phyloP scores from a whole-genome alignment of 1,140 invertebrate species.

The Meteorus sp. region DNA sequence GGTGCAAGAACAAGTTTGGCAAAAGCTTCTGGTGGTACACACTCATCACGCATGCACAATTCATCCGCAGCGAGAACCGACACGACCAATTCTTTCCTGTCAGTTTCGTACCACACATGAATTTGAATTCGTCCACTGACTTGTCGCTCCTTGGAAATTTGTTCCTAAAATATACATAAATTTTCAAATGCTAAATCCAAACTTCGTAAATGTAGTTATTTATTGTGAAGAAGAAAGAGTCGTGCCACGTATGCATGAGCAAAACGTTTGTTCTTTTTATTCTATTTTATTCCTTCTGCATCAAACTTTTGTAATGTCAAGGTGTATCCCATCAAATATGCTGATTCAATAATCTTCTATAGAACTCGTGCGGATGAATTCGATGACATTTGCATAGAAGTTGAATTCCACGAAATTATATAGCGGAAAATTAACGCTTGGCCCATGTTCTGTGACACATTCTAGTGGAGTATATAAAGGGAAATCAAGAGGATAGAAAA shows the following conservation, averaged over 20 bases:
- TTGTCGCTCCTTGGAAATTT: slow-evolving; percentile 72
- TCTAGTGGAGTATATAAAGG: slow-evolving; percentile 11
- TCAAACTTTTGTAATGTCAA: no score
- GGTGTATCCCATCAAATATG: no score
- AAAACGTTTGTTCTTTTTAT: slow-evolving; percentile 4
- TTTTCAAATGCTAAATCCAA: background rate
- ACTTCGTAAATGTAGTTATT: background rate
- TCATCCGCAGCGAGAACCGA: slow-evolving; percentile 83
- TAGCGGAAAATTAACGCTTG: slow-evolving; percentile 9
- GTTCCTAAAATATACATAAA: slow-evolving; percentile 62
- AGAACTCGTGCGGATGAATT: slow-evolving; percentile 1
- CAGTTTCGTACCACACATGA: slow-evolving; percentile 83
- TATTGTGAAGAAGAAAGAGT: background rate
- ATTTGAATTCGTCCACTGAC: slow-evolving; percentile 79
- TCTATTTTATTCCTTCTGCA: background rate
- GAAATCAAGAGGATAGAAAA: background rate
- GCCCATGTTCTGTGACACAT: slow-evolving; percentile 5
- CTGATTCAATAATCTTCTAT: no score
- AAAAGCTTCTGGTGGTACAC: slow-evolving; percentile 77
- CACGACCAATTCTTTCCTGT: slow-evolving; percentile 78
- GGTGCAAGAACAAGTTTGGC: slow-evolving; percentile 78
- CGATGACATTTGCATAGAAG: slow-evolving; percentile 17
- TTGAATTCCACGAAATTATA: background rate
- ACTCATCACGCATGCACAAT: slow-evolving; percentile 75
- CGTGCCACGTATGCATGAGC: background rate